Percentiles rank a stretch among this genome's conserved stretches.
phyloP scores from a whole-genome alignment of 2,797 vertebrate genomes.

The Sternotherus odoratus region DNA sequence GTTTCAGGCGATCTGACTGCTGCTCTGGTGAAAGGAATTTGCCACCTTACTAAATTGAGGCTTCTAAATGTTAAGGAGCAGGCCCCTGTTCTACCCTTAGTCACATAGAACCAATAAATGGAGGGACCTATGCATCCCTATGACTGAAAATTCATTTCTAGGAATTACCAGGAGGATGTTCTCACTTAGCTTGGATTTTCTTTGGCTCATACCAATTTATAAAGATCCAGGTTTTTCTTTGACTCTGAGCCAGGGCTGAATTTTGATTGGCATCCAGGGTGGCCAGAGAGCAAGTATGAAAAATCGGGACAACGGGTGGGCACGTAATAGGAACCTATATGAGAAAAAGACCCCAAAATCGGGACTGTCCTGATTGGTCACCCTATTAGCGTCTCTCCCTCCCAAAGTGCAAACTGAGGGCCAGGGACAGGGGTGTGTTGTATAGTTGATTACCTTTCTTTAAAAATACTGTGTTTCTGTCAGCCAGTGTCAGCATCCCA shows the following conservation, averaged over 20 bases:
- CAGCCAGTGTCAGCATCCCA: conserved; percentile 13
- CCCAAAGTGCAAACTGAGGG: neutral
- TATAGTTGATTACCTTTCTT: neutral
- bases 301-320: too few relatives aligned
- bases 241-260: neutral
- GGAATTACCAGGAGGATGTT: neutral
- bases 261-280: too few relatives aligned
- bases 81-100: neutral
- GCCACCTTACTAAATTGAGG: neutral
- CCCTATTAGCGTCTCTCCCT: too few relatives aligned
- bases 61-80: neutral
- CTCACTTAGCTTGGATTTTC: neutral
- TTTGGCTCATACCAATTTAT: neutral
- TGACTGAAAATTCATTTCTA: conserved; percentile 34
- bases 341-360: too few relatives aligned
- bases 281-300: too few relatives aligned
- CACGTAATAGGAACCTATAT: too few relatives aligned
- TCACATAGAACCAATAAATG: neutral
- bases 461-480: conserved; percentile 4
- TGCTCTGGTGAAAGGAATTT: conserved; percentile 32
- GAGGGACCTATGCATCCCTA: neutral
- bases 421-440: neutral
- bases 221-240: neutral
- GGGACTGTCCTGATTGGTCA: too few relatives aligned
- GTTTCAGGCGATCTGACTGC: neutral